These are phyloP conservation scores for Megalonaias nervosa DNA, from an alignment of 1,140 invertebrate genomes.

Conservation along the genomic window DNA sequence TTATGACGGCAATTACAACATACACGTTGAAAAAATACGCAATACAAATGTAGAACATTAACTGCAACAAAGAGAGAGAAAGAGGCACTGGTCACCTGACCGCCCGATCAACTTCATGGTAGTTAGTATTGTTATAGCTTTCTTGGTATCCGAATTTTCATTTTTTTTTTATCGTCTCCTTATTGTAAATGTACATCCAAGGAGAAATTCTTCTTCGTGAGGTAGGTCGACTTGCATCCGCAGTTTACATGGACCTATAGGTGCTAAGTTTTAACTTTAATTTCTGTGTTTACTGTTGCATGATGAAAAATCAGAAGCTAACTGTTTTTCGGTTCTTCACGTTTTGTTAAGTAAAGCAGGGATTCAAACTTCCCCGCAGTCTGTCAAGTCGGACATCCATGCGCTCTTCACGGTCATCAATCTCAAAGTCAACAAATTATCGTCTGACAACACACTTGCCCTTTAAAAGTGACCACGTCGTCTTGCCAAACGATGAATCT, in stretches of 20 bases:
- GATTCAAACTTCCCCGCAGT: background rate
- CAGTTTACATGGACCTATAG: conserved; percentile 6
- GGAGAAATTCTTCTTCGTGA: background rate
- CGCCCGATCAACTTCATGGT: conserved; percentile 22
- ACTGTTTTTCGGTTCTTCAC: conserved; percentile 4
- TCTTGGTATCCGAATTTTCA: conserved; percentile 23
- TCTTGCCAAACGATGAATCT: too few species aligned
- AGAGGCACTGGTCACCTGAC: background rate
- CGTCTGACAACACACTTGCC: too few species aligned
- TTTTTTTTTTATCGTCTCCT: conserved; percentile 17
- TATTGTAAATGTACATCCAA: background rate
- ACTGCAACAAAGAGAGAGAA: background rate
- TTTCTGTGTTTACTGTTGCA: conserved; percentile 24
- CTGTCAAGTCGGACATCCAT: too few species aligned
- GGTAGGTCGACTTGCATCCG: conserved; percentile 1
- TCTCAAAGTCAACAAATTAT: too few species aligned
- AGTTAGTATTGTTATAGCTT: conserved; percentile 17
- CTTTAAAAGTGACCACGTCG: too few species aligned
- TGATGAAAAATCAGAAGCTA: conserved; percentile 20
- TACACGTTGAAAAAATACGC: background rate
- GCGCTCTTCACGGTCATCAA: too few species aligned
- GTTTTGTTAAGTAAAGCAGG: background rate
- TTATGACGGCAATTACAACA: conserved; percentile 12
- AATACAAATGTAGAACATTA: conserved; percentile 4
- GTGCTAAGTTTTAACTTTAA: conserved; percentile 17